Evolutionary conservation across 2,797 vertebrate species (phyloP).

Genomic region (Acropternis orthonyx): DNA sequence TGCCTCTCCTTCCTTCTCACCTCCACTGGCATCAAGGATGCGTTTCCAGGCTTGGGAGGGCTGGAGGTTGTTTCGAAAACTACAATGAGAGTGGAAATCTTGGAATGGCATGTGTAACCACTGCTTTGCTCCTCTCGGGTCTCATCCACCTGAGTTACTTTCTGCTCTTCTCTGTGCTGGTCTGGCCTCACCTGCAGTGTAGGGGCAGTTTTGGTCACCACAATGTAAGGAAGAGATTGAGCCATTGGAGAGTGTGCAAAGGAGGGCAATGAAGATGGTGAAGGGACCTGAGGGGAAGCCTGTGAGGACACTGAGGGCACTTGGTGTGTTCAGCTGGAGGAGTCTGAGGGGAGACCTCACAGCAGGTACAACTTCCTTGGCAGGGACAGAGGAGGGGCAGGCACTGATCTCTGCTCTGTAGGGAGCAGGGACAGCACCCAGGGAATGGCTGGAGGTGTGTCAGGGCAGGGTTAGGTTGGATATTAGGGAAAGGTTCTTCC

Average conservation of each 20-base stretch:
- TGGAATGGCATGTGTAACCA: fast-evolving
- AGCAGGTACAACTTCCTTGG: fast-evolving
- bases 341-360: background rate
- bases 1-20: background rate
- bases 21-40: fast-evolving
- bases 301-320: background rate
- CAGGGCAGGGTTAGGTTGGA: no score
- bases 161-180: background rate
- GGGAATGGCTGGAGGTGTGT: no score
- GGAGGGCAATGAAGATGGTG: background rate
- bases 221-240: background rate
- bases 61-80: fast-evolving
- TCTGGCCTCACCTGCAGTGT: background rate
- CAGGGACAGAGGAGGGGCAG: no score
- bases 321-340: background rate
- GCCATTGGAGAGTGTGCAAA: fast-evolving
- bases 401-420: no score
- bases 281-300: background rate
- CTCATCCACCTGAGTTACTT: background rate
- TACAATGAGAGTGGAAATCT: background rate
- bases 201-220: background rate
- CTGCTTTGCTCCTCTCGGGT: background rate
- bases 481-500: no score
- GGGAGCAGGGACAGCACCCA: no score
- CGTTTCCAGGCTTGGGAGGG: background rate